Percentiles rank a stretch among this genome's conserved stretches.
These are phyloP conservation scores for Agelaius phoeniceus DNA, from an alignment of 2,113 vertebrate genomes.

Conservation along the genomic window DNA sequence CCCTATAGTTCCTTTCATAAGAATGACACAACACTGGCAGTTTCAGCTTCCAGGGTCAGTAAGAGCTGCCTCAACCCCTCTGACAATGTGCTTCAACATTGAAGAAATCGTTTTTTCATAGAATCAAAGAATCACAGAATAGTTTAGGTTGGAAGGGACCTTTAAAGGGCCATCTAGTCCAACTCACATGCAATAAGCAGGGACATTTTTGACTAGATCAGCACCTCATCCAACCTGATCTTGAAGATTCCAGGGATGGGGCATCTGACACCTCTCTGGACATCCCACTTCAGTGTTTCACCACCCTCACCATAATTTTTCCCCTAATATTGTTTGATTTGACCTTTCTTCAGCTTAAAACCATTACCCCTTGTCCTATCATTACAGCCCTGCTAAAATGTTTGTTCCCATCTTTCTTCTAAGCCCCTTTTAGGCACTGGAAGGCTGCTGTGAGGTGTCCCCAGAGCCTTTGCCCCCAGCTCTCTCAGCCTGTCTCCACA, in stretches of 20 bases:
- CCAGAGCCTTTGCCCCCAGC: accelerated
- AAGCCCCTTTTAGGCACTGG: neutral
- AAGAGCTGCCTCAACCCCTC: neutral
- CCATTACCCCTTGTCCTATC: neutral
- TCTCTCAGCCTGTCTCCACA: neutral
- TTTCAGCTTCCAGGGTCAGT: neutral
- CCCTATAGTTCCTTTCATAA: neutral
- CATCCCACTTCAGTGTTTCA: neutral
- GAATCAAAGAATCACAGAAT: neutral
- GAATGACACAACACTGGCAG: neutral
- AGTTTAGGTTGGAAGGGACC: neutral
- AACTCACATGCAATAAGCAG: neutral
- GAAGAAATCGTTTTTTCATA: neutral
- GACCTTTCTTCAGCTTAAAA: neutral
- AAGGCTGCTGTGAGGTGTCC: neutral
- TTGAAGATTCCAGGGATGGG: neutral
- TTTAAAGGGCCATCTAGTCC: neutral
- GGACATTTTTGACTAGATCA: neutral
- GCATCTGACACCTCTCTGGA: neutral
- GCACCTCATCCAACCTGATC: neutral
- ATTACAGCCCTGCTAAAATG: neutral
- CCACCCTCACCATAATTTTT: neutral
- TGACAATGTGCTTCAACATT: neutral
- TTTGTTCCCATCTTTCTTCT: neutral
- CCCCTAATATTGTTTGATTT: neutral